Conservation (phyloP, 2,888 invertebrate species). For the Gibbula magus region DNA sequence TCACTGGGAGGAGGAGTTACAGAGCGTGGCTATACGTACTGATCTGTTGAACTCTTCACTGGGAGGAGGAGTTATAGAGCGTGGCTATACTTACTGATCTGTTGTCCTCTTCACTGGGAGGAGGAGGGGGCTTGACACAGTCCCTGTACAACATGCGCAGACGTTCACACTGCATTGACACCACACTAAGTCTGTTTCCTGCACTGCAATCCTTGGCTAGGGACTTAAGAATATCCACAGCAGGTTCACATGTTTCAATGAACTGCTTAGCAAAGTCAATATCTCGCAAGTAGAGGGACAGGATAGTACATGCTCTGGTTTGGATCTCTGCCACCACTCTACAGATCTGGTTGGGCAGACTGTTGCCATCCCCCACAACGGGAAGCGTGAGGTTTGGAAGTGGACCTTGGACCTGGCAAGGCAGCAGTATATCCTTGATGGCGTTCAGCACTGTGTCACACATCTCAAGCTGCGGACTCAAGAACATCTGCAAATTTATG, state of each 20-base stretch:
- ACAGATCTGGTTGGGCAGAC: constrained; percentile 70
- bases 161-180: constrained; percentile 70
- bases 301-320: constrained; percentile 71
- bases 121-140: constrained; percentile 75
- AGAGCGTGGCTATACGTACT: constrained; percentile 47
- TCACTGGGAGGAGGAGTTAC: constrained; percentile 67
- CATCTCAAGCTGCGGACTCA: constrained; percentile 63
- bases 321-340: constrained; percentile 74
- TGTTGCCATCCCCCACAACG: constrained; percentile 68
- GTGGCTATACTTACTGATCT: constrained; percentile 56
- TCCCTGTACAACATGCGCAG: constrained; percentile 74
- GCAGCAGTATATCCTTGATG: constrained; percentile 64
- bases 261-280: constrained; percentile 70
- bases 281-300: constrained; percentile 70
- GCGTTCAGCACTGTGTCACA: constrained; percentile 70
- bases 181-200: constrained; percentile 66
- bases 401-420: constrained; percentile 56
- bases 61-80: constrained; percentile 57
- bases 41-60: constrained; percentile 64
- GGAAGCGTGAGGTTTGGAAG: constrained; percentile 64
- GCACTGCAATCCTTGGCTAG: constrained; percentile 72
- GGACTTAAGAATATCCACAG: constrained; percentile 73
- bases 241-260: constrained; percentile 69
- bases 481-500: constrained; percentile 59
- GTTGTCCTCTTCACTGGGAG: constrained; percentile 67